Evolutionary conservation across 1,140 invertebrate genomes (phyloP).

Genomic region (Wiebesia pumilae): DNA sequence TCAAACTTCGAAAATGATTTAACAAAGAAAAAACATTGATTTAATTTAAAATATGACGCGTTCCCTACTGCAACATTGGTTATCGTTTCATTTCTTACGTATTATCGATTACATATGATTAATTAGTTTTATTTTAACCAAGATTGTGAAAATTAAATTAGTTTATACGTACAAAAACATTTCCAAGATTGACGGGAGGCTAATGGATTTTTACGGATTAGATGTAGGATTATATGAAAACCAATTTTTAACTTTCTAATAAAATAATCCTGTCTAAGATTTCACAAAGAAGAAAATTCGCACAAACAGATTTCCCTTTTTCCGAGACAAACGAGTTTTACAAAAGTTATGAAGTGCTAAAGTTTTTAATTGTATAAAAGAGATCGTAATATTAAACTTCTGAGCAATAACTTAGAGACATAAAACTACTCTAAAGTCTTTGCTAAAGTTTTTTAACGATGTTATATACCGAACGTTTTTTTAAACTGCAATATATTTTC

Average conservation of each 20-base stretch:
- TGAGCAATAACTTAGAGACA: constrained; percentile 16
- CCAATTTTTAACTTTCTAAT: background rate
- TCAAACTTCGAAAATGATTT: too few relatives aligned
- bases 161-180: too few relatives aligned
- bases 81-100: too few relatives aligned
- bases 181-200: too few relatives aligned
- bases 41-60: too few relatives aligned
- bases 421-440: constrained; percentile 16
- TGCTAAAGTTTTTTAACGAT: constrained; percentile 22
- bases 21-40: too few relatives aligned
- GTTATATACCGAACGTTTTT: background rate
- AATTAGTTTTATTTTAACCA: too few relatives aligned
- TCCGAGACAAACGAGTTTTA: constrained; percentile 34
- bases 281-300: background rate
- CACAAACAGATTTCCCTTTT: constrained; percentile 34
- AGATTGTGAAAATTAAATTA: too few relatives aligned
- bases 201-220: too few relatives aligned
- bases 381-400: constrained; percentile 42
- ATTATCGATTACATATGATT: too few relatives aligned
- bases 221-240: background rate
- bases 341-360: constrained; percentile 16
- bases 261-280: background rate
- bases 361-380: constrained; percentile 36
- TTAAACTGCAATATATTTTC: background rate
- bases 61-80: too few relatives aligned